Percentiles rank a stretch among this genome's conserved stretches.
These are phyloP conservation scores for Sylvia atricapilla DNA, from an alignment of 2,113 vertebrate genomes.

Conservation along the genomic window DNA sequence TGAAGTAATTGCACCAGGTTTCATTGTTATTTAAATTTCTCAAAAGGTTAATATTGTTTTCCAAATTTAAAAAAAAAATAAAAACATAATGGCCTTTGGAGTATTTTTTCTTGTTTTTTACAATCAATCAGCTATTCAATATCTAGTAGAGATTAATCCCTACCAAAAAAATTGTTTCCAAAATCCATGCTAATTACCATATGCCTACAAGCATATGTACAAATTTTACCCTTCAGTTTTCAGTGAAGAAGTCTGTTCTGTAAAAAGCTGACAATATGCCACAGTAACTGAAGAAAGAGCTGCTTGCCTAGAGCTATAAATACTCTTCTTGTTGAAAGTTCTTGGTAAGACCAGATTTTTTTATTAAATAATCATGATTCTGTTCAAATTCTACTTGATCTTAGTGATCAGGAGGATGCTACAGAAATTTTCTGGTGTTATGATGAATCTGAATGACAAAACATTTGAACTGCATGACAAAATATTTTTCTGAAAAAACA, in stretches of 20 bases:
- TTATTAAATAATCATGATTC: neutral
- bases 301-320: neutral
- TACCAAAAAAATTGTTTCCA: neutral
- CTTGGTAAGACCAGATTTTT: neutral
- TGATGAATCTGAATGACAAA: neutral
- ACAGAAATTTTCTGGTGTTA: neutral
- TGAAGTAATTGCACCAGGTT: neutral
- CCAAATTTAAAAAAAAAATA: neutral
- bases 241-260: neutral
- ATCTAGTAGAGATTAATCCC: neutral
- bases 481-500: neutral
- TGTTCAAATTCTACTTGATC: neutral
- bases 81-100: neutral
- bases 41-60: accelerated
- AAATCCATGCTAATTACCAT: neutral
- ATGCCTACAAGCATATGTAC: neutral
- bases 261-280: neutral
- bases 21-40: neutral
- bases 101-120: neutral
- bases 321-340: neutral
- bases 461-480: neutral
- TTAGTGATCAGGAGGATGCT: neutral
- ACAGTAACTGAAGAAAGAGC: neutral
- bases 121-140: neutral
- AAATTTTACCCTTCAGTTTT: neutral